Evolutionary conservation across 2,888 invertebrate genomes (phyloP), one percentile per base, ranked within the genome.

Genomic region (Sturmia bella): DNA sequence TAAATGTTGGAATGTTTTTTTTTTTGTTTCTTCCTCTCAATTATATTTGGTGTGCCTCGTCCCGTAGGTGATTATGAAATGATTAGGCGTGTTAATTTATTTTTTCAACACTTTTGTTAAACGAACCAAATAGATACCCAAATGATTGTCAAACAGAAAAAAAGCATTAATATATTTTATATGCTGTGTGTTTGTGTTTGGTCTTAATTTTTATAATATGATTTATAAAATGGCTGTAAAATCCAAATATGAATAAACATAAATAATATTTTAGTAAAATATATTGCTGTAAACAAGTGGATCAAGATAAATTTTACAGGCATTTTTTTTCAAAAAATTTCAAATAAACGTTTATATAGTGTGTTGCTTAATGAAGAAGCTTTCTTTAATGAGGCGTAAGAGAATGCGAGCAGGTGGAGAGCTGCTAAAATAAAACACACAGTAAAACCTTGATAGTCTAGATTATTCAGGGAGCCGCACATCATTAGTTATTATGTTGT

Each of bases 51-150:
- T 45, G 24, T 76, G 61, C n/a, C n/a, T 56, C 68, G 75, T 76
- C 69, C 72, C 73, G 64, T 73, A 61, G 57, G 82, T 85, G 85
- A 85, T 85, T 85, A 85, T 84, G 85, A 85, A 85, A 85, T 85
- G 84, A 84, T 85, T 85, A 84, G 80, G 84, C 83, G 85, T 84
- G 84, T 85, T 85, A 85, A 85, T 85, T 84, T 83, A 85, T 83
- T 83, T 83, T 85, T 84, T 85, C 84, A 84, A 84, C 84, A 84
- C 85, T 78, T 85, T 83, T 82, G 59, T 75, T 59, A 72, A 41
- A 69, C 17, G 72, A 64, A 69, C 17, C 68, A 64, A 72, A 66
- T 68, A 69, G 39, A 45, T 57, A 54, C 56, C 37, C 50, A 64
- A 69, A 61, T 59, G 43, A 73, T 63, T 63, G 32, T 76, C 9